Evolutionary conservation across 2,113 vertebrate species (phyloP).

Genomic region (Columba livia): DNA sequence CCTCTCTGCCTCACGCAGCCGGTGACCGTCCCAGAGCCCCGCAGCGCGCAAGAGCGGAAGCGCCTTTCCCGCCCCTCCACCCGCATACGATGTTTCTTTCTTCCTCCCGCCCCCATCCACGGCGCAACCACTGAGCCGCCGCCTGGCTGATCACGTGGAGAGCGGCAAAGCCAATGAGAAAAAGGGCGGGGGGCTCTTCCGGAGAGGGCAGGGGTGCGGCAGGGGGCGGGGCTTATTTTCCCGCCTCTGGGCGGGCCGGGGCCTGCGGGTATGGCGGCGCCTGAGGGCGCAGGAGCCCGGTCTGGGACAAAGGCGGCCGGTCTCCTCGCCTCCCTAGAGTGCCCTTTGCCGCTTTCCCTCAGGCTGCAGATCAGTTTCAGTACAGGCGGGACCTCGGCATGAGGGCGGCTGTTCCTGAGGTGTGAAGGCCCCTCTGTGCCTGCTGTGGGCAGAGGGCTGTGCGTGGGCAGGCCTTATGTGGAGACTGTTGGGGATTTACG

Average conservation of each 20-base stretch:
- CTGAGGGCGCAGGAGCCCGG: no score
- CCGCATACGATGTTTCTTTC: no score
- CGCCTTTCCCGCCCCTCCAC: no score
- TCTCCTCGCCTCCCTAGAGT: no score
- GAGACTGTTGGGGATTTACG: background rate
- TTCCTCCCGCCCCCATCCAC: accelerated
- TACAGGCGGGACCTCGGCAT: accelerated
- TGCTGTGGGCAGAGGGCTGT: background rate
- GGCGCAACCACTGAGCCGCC: background rate
- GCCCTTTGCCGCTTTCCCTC: accelerated
- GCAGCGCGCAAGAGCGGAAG: background rate
- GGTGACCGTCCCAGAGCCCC: accelerated
- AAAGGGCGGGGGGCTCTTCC: accelerated
- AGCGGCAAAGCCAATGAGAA: background rate
- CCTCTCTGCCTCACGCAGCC: background rate
- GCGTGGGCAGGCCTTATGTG: background rate
- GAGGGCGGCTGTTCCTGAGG: no score
- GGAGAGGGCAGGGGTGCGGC: no score
- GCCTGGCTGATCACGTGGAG: accelerated
- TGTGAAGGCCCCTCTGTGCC: no score
- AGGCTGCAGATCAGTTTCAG: accelerated
- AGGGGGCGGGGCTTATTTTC: background rate
- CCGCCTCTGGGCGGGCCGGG: background rate
- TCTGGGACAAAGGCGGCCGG: no score
- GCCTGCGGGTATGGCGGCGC: accelerated